These are phyloP conservation scores for Laticauda laticaudata DNA, from an alignment of 2,113 vertebrate species.

Conservation along the genomic window DNA sequence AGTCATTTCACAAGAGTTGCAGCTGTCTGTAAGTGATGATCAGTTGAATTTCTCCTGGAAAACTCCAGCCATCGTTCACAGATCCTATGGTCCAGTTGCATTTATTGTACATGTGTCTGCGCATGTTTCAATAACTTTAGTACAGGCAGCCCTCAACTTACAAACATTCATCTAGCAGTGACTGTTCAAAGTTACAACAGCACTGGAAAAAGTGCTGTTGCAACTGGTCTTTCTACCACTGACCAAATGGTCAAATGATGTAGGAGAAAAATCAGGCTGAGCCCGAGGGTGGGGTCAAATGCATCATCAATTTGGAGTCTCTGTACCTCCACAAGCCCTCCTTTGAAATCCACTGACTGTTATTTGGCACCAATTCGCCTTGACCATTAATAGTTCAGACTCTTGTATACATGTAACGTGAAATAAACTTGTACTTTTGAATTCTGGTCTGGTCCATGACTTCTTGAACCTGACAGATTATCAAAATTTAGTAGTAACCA, in stretches of 20 bases:
- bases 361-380: background rate
- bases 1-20: slow-evolving; percentile 53
- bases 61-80: slow-evolving; percentile 56
- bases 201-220: background rate
- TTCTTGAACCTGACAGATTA: background rate
- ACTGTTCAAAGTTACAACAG: background rate
- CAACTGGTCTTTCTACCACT: background rate
- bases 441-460: background rate
- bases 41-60: slow-evolving; percentile 62
- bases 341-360: background rate
- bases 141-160: background rate
- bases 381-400: background rate
- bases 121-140: background rate
- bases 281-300: background rate
- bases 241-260: background rate
- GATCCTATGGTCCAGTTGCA: slow-evolving; percentile 32
- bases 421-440: background rate
- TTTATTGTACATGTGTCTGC: background rate
- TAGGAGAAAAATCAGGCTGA: background rate
- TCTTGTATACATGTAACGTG: background rate
- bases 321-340: background rate
- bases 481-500: background rate
- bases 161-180: background rate
- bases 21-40: slow-evolving; percentile 52
- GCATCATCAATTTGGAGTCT: background rate